phyloP scores from a whole-genome alignment of 2,888 invertebrate species.

The Bembecia ichneumoniformis region DNA sequence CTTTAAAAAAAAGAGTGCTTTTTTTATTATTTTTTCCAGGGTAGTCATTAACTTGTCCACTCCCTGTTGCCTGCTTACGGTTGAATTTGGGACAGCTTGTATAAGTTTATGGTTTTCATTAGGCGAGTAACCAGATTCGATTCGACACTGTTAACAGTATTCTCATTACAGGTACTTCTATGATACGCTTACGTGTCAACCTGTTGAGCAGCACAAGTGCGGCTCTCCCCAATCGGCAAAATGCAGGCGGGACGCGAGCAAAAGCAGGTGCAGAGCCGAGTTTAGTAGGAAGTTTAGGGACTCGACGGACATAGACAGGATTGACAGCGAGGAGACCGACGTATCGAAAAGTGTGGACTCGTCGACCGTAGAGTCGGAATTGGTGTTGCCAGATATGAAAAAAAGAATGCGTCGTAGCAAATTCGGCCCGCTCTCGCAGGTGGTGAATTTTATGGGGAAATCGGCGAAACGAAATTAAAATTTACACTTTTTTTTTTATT shows the following conservation, averaged over 20 bases:
- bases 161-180: slow-evolving; percentile 36
- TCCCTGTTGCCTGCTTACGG: too few relatives aligned
- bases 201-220: slow-evolving; percentile 17
- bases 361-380: slow-evolving; percentile 25
- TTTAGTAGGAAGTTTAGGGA: slow-evolving; percentile 36
- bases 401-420: slow-evolving; percentile 43
- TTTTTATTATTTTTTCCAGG: too few relatives aligned
- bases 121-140: too few relatives aligned
- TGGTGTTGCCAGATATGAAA: slow-evolving; percentile 41
- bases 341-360: slow-evolving; percentile 47
- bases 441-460: slow-evolving; percentile 61
- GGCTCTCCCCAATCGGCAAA: slow-evolving; percentile 28
- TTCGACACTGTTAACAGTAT: too few relatives aligned
- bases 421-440: slow-evolving; percentile 49
- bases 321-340: slow-evolving; percentile 36
- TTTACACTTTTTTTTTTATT: slow-evolving; percentile 2
- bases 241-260: slow-evolving; percentile 24
- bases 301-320: slow-evolving; percentile 38
- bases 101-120: too few relatives aligned
- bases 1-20: too few relatives aligned
- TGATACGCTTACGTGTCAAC: slow-evolving; percentile 54
- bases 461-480: slow-evolving; percentile 40
- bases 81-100: too few relatives aligned
- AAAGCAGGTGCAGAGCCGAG: slow-evolving; percentile 20
- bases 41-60: too few relatives aligned